A percentile compares a stretch with the other conserved stretches of the same genome.
These are phyloP conservation scores for Papilio polyxenes DNA, from an alignment of 1,140 invertebrate species.

Conservation along the genomic window DNA sequence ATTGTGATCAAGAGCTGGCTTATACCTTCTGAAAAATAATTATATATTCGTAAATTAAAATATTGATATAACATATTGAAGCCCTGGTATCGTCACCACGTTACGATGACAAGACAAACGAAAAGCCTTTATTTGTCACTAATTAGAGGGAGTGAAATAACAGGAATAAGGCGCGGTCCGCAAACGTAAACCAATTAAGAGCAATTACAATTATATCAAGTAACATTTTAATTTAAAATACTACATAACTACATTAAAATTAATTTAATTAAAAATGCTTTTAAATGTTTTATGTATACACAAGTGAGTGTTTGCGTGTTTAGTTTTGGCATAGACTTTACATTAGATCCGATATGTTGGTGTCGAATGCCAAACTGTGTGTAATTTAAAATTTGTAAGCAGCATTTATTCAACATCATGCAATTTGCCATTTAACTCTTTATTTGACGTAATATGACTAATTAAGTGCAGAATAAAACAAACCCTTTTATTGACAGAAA, in stretches of 20 bases:
- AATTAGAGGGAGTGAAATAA: constrained; percentile 33
- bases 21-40: not conserved
- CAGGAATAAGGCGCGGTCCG: constrained; percentile 20
- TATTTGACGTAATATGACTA: not conserved
- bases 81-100: not conserved
- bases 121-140: constrained; percentile 33
- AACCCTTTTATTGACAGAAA: not conserved
- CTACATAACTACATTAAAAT: not conserved
- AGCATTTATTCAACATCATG: constrained; percentile 1
- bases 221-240: not conserved
- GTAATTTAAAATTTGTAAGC: constrained; percentile 34
- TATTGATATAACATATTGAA: not conserved
- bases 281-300: not conserved
- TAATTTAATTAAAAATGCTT: not conserved
- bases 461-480: not conserved
- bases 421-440: not conserved
- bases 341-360: constrained; percentile 20
- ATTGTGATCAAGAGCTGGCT: too few species aligned
- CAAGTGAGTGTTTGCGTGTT: not conserved
- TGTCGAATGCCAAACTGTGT: constrained; percentile 23
- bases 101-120: constrained; percentile 16
- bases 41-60: not conserved
- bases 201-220: constrained; percentile 25
- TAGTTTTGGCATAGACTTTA: constrained; percentile 27
- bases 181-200: constrained; percentile 27